Evolutionary conservation across 2,888 invertebrate genomes (phyloP).

Genomic region (Griposia aprilina): DNA sequence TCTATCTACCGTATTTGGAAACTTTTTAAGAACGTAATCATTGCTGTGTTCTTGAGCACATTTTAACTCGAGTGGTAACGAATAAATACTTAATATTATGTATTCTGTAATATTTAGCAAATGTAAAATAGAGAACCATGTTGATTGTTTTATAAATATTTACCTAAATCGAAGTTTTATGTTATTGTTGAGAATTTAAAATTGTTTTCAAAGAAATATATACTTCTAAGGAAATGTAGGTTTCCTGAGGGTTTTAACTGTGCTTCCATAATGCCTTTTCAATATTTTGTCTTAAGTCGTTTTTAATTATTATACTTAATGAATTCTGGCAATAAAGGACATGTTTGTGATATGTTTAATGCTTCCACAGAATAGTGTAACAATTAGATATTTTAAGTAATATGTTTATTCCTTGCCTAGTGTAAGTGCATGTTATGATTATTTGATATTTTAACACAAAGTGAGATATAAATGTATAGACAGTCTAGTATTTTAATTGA

Average conservation of each 20-base stretch:
- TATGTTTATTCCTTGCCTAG: constrained; percentile 74
- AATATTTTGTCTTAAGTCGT: constrained; percentile 35
- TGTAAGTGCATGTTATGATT: constrained; percentile 67
- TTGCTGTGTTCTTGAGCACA: background rate
- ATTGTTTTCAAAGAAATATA: constrained; percentile 22
- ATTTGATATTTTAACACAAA: constrained; percentile 71
- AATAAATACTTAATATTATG: background rate
- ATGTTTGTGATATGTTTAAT: constrained; percentile 75
- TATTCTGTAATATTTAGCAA: constrained; percentile 33
- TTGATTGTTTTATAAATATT: constrained; percentile 24
- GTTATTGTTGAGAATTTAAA: constrained; percentile 26
- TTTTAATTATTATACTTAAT: constrained; percentile 17
- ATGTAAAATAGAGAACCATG: constrained; percentile 14
- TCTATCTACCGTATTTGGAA: background rate
- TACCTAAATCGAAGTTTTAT: constrained; percentile 17
- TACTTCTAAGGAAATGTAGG: background rate
- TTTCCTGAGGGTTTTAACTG: constrained; percentile 41
- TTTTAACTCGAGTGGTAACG: background rate
- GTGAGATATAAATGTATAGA: constrained; percentile 73
- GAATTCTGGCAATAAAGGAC: constrained; percentile 71
- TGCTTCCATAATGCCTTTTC: constrained; percentile 70
- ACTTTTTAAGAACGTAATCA: background rate
- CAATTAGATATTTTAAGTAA: constrained; percentile 53
- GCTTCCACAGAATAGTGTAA: constrained; percentile 73
- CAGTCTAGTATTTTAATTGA: constrained; percentile 72